A percentile compares a stretch with the other conserved stretches of the same genome.
Evolutionary conservation across 1,140 invertebrate genomes (phyloP).

Genomic region (Pissodes strobi): DNA sequence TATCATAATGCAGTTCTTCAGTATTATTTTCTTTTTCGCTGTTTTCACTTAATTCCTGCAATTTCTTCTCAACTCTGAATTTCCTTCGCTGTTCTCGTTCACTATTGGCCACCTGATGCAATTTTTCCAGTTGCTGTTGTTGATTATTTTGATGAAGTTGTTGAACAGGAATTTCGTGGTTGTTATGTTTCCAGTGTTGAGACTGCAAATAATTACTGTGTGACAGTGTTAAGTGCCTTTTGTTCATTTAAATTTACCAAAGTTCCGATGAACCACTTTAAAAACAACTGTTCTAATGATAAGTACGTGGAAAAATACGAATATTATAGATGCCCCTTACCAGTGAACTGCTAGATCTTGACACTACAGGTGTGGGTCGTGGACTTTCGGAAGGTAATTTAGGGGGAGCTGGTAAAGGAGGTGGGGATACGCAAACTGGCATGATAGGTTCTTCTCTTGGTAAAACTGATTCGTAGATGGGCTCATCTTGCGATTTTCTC

Average conservation of each 20-base stretch:
- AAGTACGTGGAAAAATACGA: slow-evolving; percentile 52
- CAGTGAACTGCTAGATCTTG: slow-evolving; percentile 44
- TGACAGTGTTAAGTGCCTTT: too few relatives aligned
- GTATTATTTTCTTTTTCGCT: slow-evolving; percentile 63
- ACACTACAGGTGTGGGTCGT: slow-evolving; percentile 54
- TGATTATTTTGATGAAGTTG: slow-evolving; percentile 22
- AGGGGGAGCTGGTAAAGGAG: slow-evolving; percentile 59
- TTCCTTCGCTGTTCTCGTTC: slow-evolving; percentile 78
- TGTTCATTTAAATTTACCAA: too few relatives aligned
- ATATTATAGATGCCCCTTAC: too few relatives aligned
- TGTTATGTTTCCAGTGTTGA: slow-evolving; percentile 48
- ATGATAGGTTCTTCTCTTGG: slow-evolving; percentile 65
- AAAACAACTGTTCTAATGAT: too few relatives aligned
- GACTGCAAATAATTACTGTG: slow-evolving; percentile 47
- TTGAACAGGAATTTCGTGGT: slow-evolving; percentile 41
- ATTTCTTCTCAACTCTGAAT: slow-evolving; percentile 80
- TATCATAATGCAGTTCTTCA: slow-evolving; percentile 72
- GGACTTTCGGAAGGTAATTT: slow-evolving; percentile 57
- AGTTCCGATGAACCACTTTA: too few relatives aligned
- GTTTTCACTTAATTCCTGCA: slow-evolving; percentile 71
- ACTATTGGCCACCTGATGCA: slow-evolving; percentile 46
- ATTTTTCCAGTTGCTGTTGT: slow-evolving; percentile 27
- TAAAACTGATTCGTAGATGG: slow-evolving; percentile 83
- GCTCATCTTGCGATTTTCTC: slow-evolving; percentile 65
- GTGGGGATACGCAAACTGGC: slow-evolving; percentile 57